Conservation (phyloP, 1,140 invertebrate genomes). For the Brachionus paranguensis region DNA sequence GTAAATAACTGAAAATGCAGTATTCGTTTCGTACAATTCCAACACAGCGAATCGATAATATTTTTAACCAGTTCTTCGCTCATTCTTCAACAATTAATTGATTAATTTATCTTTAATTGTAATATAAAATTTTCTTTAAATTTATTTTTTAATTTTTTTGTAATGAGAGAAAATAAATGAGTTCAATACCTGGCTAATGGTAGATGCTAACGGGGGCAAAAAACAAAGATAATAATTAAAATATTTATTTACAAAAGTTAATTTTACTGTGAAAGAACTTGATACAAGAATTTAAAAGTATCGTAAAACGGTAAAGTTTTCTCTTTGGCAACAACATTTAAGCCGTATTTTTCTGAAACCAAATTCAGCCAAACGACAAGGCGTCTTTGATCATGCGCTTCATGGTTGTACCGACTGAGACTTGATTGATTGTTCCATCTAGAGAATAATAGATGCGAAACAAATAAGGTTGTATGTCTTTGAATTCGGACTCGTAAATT, state of each 20-base stretch:
- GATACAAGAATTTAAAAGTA: neutral
- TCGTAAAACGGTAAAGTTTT: neutral
- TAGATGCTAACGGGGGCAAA: neutral
- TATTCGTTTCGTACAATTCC: slow-evolving; percentile 3
- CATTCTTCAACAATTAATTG: neutral
- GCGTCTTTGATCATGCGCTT: slow-evolving; percentile 82
- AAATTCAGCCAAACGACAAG: slow-evolving; percentile 58
- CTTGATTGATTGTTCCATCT: slow-evolving; percentile 32
- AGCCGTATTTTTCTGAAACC: neutral
- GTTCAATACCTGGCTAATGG: slow-evolving; percentile 34
- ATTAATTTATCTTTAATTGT: neutral
- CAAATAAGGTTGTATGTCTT: slow-evolving; percentile 88
- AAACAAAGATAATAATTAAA: neutral
- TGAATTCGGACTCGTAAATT: slow-evolving; percentile 84
- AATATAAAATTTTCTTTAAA: neutral
- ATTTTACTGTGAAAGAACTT: slow-evolving; percentile 14
- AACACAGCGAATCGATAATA: slow-evolving; percentile 32
- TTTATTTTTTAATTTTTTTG: neutral
- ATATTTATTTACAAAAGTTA: slow-evolving; percentile 19
- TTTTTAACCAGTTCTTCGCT: neutral
- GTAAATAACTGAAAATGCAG: slow-evolving; percentile 33
- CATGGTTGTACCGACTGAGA: slow-evolving; percentile 64
- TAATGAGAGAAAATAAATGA: neutral
- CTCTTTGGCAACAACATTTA: neutral
- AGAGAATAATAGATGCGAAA: slow-evolving; percentile 60